phyloP scores from a whole-genome alignment of 2,888 invertebrate species.

The Sycophila texana region DNA sequence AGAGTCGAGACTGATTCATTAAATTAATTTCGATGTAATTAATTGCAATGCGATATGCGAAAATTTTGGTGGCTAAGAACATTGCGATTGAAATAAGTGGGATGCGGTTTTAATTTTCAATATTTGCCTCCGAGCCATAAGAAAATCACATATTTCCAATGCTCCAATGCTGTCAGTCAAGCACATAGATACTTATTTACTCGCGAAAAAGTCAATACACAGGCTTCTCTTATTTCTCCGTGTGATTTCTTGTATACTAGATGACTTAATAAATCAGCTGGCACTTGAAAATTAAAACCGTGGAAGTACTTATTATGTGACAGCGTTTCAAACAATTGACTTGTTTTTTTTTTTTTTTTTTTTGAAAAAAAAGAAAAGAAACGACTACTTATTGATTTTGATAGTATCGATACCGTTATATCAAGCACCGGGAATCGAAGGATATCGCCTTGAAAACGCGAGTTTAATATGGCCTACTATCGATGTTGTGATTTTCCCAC shows the following conservation, averaged over 20 bases:
- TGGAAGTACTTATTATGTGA: no score
- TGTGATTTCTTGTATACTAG: background rate
- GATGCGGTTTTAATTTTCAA: slow-evolving; percentile 4
- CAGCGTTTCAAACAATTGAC: no score
- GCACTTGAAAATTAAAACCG: no score
- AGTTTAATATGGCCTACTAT: background rate
- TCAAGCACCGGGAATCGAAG: background rate
- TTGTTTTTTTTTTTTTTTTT: no score
- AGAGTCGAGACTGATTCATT: no score
- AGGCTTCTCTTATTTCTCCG: background rate
- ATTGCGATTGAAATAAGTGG: background rate
- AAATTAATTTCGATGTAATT: background rate
- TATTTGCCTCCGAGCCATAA: slow-evolving; percentile 16
- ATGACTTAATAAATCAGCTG: background rate
- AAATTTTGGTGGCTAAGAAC: no score
- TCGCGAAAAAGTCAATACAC: slow-evolving; percentile 27
- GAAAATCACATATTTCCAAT: slow-evolving; percentile 35
- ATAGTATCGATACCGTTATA: no score
- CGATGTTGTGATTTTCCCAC: background rate
- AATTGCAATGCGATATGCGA: background rate
- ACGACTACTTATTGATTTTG: no score
- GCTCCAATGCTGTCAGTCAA: background rate
- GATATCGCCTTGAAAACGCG: slow-evolving; percentile 10
- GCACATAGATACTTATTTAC: slow-evolving; percentile 9
- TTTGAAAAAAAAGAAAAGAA: no score